Evolutionary conservation across 2,113 vertebrate species (phyloP).

Genomic region (Phrynocephalus versicolor): DNA sequence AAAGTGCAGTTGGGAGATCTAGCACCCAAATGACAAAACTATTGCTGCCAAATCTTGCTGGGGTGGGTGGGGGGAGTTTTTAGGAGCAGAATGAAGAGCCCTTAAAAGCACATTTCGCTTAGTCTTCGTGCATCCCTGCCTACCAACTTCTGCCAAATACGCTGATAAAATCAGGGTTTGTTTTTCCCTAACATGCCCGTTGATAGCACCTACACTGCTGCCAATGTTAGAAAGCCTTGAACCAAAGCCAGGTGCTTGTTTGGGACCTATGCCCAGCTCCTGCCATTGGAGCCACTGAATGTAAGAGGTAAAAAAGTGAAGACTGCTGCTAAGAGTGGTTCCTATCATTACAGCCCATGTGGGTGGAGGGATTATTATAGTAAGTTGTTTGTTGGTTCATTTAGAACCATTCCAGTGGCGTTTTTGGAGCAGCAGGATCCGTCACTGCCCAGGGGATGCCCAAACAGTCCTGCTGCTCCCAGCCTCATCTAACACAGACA

Average conservation of each 20-base stretch:
- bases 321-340: neutral
- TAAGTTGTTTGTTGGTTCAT: neutral
- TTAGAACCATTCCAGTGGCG: no score
- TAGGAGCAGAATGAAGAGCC: neutral
- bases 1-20: neutral
- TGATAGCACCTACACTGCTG: neutral
- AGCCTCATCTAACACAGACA: no score
- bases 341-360: neutral
- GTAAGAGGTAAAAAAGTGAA: neutral
- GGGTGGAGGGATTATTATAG: neutral
- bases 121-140: neutral
- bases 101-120: no score
- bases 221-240: conserved; percentile 11
- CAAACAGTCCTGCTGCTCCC: no score
- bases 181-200: neutral
- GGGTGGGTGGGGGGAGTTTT: no score
- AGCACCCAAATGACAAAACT: neutral
- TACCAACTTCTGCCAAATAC: neutral
- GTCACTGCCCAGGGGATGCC: no score
- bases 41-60: neutral
- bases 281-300: neutral
- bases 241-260: neutral
- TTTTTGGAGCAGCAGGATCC: no score
- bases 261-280: neutral
- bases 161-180: conserved; percentile 8